Percentiles rank a stretch among this genome's conserved stretches.
Conservation (phyloP, 2,888 invertebrate species). For the Plagodis pulveraria region DNA sequence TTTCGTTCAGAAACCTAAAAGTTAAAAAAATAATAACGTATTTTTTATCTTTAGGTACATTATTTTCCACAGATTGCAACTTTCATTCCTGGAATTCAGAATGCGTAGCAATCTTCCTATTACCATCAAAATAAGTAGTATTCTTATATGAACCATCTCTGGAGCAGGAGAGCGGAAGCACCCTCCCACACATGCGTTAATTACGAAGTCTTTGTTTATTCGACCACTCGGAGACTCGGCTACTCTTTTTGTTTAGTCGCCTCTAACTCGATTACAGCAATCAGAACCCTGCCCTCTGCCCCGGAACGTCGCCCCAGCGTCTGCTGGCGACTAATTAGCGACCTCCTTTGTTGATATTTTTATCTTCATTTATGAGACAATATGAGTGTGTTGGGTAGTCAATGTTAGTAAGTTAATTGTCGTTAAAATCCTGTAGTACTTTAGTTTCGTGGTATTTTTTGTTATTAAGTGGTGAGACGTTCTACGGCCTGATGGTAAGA, state of each 20-base stretch:
- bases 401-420: constrained; percentile 5
- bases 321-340: constrained; percentile 50
- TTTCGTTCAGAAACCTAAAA: too few relatives aligned
- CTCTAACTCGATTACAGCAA: constrained; percentile 80
- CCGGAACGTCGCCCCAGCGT: constrained; percentile 60
- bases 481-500: too few relatives aligned
- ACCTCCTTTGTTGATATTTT: constrained; percentile 29
- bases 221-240: constrained; percentile 55
- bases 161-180: constrained; percentile 54
- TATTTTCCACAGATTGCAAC: too few relatives aligned
- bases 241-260: constrained; percentile 78
- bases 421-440: too few relatives aligned
- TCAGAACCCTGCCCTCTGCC: constrained; percentile 78
- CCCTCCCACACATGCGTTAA: constrained; percentile 75
- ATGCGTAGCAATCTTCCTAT: neutral
- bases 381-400: constrained; percentile 14
- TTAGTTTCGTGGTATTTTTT: too few relatives aligned
- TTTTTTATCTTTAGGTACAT: too few relatives aligned
- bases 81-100: too few relatives aligned
- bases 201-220: constrained; percentile 79
- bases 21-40: too few relatives aligned
- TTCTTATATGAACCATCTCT: constrained; percentile 21
- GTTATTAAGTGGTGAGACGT: neutral
- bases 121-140: neutral
- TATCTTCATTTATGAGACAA: constrained; percentile 19